Conservation (phyloP, 2,888 invertebrate genomes). For the Plemyria rubiginata region DNA sequence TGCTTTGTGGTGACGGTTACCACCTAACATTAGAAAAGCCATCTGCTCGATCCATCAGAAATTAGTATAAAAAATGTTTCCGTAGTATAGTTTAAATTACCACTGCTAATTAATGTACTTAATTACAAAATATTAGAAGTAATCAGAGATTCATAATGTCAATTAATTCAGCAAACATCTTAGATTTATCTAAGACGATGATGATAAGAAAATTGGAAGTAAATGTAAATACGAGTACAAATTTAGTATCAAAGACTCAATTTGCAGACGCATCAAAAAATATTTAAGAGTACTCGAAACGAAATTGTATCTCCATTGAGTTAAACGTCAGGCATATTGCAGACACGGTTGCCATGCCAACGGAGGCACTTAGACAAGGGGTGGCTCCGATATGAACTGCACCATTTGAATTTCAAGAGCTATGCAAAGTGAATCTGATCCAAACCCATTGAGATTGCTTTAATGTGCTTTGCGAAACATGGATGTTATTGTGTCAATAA, state of each 20-base stretch:
- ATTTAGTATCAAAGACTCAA: constrained; percentile 15
- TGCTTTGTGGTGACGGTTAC: no score
- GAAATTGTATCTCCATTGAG: constrained; percentile 39
- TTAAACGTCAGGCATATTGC: constrained; percentile 43
- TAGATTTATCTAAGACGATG: not conserved
- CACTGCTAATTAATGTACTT: no score
- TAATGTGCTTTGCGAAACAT: constrained; percentile 61
- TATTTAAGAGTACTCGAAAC: constrained; percentile 33
- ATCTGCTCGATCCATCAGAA: no score
- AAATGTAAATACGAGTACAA: constrained; percentile 7
- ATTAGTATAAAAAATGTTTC: no score
- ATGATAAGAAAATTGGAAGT: constrained; percentile 3
- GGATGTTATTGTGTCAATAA: constrained; percentile 50
- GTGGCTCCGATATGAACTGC: constrained; percentile 77
- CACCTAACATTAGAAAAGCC: no score
- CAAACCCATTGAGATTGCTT: constrained; percentile 61
- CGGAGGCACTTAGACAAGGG: constrained; percentile 67
- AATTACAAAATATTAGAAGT: not conserved
- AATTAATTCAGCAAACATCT: constrained; percentile 4
- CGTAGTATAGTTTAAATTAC: no score
- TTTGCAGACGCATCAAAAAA: constrained; percentile 26
- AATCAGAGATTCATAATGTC: constrained; percentile 1
- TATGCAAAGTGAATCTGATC: constrained; percentile 79
- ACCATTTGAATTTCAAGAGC: constrained; percentile 82
- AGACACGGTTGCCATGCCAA: constrained; percentile 60